Evolutionary conservation across 2,797 vertebrate genomes (phyloP).

Genomic region (Xenopus petersii): DNA sequence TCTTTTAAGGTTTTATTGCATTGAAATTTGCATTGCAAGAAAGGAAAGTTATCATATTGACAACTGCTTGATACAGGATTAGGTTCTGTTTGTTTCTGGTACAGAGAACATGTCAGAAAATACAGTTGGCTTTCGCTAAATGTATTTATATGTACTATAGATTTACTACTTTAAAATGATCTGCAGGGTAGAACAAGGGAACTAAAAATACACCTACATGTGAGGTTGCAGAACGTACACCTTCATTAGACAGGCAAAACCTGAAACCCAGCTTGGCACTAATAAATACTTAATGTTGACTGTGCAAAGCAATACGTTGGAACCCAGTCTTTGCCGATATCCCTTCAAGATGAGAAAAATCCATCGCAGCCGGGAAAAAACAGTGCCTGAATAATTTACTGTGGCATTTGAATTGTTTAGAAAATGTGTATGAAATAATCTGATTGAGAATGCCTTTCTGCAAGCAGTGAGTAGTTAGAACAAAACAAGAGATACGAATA

Average conservation of each 20-base stretch:
- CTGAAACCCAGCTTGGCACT: constrained; percentile 52
- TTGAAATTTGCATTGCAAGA: no score
- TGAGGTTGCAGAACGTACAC: not conserved
- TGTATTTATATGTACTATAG: no score
- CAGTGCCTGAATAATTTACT: constrained; percentile 24
- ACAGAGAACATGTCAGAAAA: no score
- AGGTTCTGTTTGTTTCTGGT: no score
- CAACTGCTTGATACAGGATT: no score
- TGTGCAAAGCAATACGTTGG: constrained; percentile 54
- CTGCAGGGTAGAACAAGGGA: no score
- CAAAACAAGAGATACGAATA: no score
- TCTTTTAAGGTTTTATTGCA: no score
- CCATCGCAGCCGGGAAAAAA: constrained; percentile 45
- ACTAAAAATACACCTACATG: no score
- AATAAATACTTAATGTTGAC: constrained; percentile 60
- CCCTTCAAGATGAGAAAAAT: constrained; percentile 49
- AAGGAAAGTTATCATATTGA: no score
- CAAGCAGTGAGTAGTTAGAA: not conserved
- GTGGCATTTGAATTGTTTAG: not conserved
- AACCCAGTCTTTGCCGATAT: constrained; percentile 57
- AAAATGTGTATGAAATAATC: not conserved
- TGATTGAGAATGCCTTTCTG: not conserved
- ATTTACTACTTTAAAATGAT: no score
- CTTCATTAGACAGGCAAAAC: not conserved
- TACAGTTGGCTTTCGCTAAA: no score